A percentile compares a stretch with the other conserved stretches of the same genome.
Evolutionary conservation across 1,140 invertebrate genomes (phyloP).

Genomic region (Drosophila mojavensis): DNA sequence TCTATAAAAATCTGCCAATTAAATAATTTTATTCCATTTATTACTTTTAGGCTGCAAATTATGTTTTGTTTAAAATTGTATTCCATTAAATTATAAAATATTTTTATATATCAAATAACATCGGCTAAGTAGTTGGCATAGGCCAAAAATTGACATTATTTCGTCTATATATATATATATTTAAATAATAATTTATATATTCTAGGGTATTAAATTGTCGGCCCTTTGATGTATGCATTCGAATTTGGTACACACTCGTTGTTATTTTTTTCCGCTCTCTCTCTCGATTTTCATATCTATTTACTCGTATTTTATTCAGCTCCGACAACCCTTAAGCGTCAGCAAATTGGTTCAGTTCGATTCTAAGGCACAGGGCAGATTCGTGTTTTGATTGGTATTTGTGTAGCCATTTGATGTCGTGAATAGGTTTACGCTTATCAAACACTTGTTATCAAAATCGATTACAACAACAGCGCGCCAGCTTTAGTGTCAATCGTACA

Average conservation of each 20-base stretch:
- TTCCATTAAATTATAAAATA: too few species aligned
- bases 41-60: too few species aligned
- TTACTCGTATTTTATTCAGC: constrained; percentile 10
- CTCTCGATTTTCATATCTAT: constrained; percentile 16
- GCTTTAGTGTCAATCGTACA: constrained; percentile 54
- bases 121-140: too few species aligned
- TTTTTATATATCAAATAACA: too few species aligned
- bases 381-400: constrained; percentile 45
- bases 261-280: neutral
- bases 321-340: constrained; percentile 49
- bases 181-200: too few species aligned
- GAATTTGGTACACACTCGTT: neutral
- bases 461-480: constrained; percentile 53
- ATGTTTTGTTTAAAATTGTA: too few species aligned
- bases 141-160: too few species aligned
- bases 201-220: neutral
- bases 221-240: neutral
- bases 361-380: constrained; percentile 27
- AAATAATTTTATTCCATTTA: too few species aligned
- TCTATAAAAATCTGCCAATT: too few species aligned
- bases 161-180: too few species aligned
- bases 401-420: constrained; percentile 65
- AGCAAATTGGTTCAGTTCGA: constrained; percentile 51
- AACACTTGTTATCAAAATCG: constrained; percentile 82
- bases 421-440: constrained; percentile 80